Conservation (phyloP, 2,797 vertebrate species). For the Sparidentex hasta region DNA sequence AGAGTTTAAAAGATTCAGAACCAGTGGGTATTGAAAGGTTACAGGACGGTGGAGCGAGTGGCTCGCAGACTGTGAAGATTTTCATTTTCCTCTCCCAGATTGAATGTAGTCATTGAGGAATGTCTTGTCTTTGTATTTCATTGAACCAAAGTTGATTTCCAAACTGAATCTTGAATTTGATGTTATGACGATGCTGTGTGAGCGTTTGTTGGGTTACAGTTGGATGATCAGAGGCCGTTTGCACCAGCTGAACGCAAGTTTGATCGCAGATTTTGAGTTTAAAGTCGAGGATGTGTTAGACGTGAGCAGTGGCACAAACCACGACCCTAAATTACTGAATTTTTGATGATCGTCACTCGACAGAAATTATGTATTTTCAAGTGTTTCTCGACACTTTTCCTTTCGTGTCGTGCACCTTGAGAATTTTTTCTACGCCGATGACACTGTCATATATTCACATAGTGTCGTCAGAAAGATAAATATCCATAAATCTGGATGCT, state of each 20-base stretch:
- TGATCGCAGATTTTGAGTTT: not conserved
- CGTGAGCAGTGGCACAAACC: not conserved
- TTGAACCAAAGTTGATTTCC: conserved; percentile 63
- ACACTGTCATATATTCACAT: no score
- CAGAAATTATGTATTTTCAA: no score
- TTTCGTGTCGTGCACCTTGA: no score
- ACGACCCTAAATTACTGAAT: not conserved
- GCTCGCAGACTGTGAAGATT: conserved; percentile 1
- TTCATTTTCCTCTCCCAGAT: not conserved
- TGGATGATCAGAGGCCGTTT: not conserved
- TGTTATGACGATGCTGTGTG: no score
- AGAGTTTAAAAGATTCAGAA: conserved; percentile 33
- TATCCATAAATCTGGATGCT: no score
- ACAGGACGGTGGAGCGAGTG: not conserved
- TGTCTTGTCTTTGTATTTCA: conserved; percentile 49
- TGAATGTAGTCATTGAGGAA: conserved; percentile 69
- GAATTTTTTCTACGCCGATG: no score
- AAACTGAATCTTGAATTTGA: not conserved
- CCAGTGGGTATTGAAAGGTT: conserved; percentile 11
- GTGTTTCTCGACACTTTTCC: no score
- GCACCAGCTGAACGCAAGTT: conserved; percentile 7
- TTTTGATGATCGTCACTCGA: no score
- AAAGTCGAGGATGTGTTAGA: not conserved
- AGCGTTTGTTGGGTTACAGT: not conserved
- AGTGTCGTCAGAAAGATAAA: no score